Percentiles rank a stretch among this genome's conserved stretches.
Conservation (phyloP, 2,113 vertebrate genomes). For the Mesocricetus auratus region DNA sequence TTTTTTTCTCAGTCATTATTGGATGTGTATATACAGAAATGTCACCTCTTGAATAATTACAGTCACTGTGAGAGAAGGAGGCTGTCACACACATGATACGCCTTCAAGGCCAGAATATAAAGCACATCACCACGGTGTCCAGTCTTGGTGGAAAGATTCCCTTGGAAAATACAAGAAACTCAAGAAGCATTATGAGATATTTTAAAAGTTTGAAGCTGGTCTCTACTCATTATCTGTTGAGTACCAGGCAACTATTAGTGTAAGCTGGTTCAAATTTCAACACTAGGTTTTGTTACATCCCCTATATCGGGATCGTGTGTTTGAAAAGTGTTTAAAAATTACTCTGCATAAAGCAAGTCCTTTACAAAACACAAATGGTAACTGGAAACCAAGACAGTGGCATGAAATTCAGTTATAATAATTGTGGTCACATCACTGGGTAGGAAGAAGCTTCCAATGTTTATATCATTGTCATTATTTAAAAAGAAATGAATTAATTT, state of each 20-base stretch:
- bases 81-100: not conserved
- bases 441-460: not conserved
- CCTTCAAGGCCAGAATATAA: not conserved
- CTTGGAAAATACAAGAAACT: not conserved
- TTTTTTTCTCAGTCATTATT: not conserved
- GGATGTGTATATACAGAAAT: constrained; percentile 19
- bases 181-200: not conserved
- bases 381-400: not conserved
- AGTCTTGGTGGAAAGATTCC: not conserved
- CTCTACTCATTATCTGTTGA: not conserved
- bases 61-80: not conserved
- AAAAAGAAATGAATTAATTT: not conserved
- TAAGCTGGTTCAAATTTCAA: not conserved
- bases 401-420: not conserved
- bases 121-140: not conserved
- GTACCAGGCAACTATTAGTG: not conserved
- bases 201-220: not conserved
- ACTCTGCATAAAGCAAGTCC: not conserved
- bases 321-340: not conserved
- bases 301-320: not conserved
- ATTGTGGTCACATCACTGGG: not conserved
- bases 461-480: not conserved
- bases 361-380: not conserved
- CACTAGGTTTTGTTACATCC: not conserved
- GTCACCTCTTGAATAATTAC: not conserved